Evolutionary conservation across 2,797 vertebrate genomes (phyloP), one percentile per base, ranked within the genome.

Genomic region (Gallinago stenura): DNA sequence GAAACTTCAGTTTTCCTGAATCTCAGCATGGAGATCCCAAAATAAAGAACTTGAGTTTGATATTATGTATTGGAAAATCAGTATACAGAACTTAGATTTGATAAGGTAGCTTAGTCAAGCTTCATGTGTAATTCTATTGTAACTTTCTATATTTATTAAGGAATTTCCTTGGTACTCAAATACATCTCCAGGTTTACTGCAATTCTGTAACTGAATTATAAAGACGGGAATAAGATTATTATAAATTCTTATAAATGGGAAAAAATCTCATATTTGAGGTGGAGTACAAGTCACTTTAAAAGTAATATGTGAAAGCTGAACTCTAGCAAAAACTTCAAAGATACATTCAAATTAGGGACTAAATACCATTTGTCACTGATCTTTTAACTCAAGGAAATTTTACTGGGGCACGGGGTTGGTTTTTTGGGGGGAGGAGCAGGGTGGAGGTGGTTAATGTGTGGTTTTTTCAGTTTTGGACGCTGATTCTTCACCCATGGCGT

Each of bases 111-210:
- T 46, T 87, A 65, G 58, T 60, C 21, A 61, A 71, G 30, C 24
- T 76, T 70, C 22, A 21, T 13, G 18, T 89, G 50, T 87, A 68
- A 90, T 91, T 82, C 39, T 65, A 0, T 83, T 77, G 15, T 62
- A 66, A 8, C 19, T 84, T 92, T 84, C 37, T 25, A 5, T 94
- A 39, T 79, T 78, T 95, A 31, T 87, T 94, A 58, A 33, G 7
- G 25, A 64, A 8, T 53, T 83, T 75, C 41, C 3, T 53, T 35
- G 35, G 16, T 64, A 53, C 16, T 68, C 21, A 53, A 9, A 43
- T 89, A 76, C 39, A 66, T 75, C 57, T 87, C 21, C 19, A 72
- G 50, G 4, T 78, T 90, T 90, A 50, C 51, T 70, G 15, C 33
- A 61, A 2, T 69, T 75, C 58, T 69, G 24, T 85, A 72, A 24